Base-by-base conservation (phyloP, 2,888 invertebrate species). In the Drosophila birchii region DNA sequence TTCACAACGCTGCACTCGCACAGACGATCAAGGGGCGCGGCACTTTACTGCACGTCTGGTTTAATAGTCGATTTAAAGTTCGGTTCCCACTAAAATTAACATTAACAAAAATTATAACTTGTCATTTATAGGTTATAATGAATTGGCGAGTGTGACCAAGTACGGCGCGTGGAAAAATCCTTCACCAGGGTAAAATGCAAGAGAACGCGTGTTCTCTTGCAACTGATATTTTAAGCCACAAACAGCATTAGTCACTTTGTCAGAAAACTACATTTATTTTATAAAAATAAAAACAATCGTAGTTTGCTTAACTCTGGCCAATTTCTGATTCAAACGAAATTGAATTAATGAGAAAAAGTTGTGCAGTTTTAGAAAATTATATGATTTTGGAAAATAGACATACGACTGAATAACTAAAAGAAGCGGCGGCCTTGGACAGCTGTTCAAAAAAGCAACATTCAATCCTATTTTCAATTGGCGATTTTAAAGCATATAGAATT, bases 31-130 rank as follows among this genome's bases (percentile, higher is more conserved):
- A 66, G 11, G 7, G 8, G 8, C 23, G 23, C 36, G 36, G 20
- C 49, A 36, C 62, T 38, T 12, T 36, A 38, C 43, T 14, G 16
- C 66, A 53, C 51, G 34, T 18, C 26, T 20, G 14, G 5, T 34
- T 23, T n/a, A 14, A 64, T 20, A 36, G 51, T 44, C 14, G 36
- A 32, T 43, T 51, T 53, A 12, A 29, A 63, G 72, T 71, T 62
- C 45, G 54, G 47, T 78, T 77, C 62, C 68, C 74, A 84, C 79
- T 74, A 74, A 82, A 73, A 71, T 86, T 71, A 86, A 82, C 70
- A 83, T 86, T 80, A 66, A 88, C 81, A 82, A 80, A 88, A 89
- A 85, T 82, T 89, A 83, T 83, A 89, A 88, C 88, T 88, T 90
- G 90, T 85, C 89, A 89, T 80, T 90, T 88, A 89, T 86, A 84